phyloP scores from a whole-genome alignment of 2,797 vertebrate species.

The Falco cherrug region DNA sequence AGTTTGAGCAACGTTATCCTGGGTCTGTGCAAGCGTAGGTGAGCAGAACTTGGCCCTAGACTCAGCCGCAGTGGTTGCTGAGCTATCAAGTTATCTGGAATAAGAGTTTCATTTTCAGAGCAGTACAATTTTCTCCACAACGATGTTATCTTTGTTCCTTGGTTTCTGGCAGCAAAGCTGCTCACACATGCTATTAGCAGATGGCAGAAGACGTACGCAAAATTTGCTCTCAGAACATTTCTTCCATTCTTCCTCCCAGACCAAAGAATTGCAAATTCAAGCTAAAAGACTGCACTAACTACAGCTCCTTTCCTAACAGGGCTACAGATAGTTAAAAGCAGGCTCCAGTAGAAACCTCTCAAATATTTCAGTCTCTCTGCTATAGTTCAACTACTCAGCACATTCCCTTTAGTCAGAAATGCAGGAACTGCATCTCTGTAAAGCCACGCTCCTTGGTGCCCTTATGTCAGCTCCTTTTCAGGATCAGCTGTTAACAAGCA shows the following conservation, averaged over 20 bases:
- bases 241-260: slow-evolving; percentile 55
- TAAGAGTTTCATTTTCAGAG: background rate
- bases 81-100: slow-evolving; percentile 8
- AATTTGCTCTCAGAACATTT: slow-evolving; percentile 72
- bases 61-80: background rate
- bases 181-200: slow-evolving; percentile 74
- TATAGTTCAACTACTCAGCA: background rate
- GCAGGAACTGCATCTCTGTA: slow-evolving; percentile 12
- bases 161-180: slow-evolving; percentile 68
- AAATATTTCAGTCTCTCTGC: background rate
- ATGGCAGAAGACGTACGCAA: slow-evolving; percentile 63
- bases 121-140: slow-evolving; percentile 24
- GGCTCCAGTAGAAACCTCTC: background rate
- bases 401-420: slow-evolving; percentile 17
- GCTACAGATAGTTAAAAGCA: background rate
- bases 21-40: background rate
- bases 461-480: slow-evolving; percentile 14
- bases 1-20: background rate
- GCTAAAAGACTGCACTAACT: background rate
- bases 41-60: background rate
- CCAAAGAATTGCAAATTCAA: slow-evolving; percentile 34
- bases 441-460: background rate
- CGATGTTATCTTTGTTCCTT: slow-evolving; percentile 63
- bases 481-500: slow-evolving; percentile 28
- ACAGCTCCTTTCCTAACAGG: background rate